These are phyloP conservation scores for Calliopum simillimum DNA, from an alignment of 2,888 invertebrate genomes.

Conservation along the genomic window DNA sequence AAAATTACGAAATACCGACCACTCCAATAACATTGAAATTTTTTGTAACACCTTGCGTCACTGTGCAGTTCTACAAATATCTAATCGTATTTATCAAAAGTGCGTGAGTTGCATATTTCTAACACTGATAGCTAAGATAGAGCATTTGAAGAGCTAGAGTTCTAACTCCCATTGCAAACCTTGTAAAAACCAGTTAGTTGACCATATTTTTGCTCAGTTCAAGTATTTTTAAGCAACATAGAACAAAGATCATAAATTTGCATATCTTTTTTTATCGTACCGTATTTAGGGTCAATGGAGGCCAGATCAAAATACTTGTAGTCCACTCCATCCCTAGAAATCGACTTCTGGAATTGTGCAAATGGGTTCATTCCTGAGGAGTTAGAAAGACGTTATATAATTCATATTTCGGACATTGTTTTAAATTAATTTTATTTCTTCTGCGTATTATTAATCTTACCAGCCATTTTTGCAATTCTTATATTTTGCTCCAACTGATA, in stretches of 20 bases:
- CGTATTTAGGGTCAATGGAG: conserved; percentile 81
- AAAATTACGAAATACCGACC: too few relatives aligned
- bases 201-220: too few relatives aligned
- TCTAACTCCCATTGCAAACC: too few relatives aligned
- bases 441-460: conserved; percentile 46
- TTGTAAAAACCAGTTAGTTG: too few relatives aligned
- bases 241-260: not conserved
- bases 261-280: conserved; percentile 73
- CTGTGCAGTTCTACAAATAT: too few relatives aligned
- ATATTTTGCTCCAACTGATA: conserved; percentile 1
- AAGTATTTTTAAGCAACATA: too few relatives aligned
- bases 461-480: conserved; percentile 49
- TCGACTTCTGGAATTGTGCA: conserved; percentile 62
- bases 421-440: not conserved
- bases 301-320: conserved; percentile 86
- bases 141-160: too few relatives aligned
- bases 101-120: too few relatives aligned
- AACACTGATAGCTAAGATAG: too few relatives aligned
- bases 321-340: conserved; percentile 56
- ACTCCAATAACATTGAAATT: too few relatives aligned
- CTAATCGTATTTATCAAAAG: too few relatives aligned
- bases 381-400: conserved; percentile 17
- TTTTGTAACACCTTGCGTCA: too few relatives aligned
- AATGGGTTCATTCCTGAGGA: conserved; percentile 60
- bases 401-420: not conserved